phyloP scores from a whole-genome alignment of 2,888 invertebrate species.

The Archips crataeganus region DNA sequence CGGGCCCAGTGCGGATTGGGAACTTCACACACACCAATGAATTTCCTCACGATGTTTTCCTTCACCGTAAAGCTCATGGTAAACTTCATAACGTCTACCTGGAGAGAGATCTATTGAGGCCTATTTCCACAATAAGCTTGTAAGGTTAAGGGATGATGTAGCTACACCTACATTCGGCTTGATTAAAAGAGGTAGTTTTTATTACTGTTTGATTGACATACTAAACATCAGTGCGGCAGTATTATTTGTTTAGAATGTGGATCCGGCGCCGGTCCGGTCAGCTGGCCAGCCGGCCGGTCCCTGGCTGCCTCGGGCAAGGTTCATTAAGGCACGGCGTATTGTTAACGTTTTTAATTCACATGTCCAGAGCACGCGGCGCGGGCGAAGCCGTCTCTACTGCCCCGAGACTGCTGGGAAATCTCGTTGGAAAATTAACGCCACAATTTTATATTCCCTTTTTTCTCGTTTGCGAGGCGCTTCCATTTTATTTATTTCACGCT shows the following conservation, averaged over 20 bases:
- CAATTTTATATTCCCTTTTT: conserved; percentile 74
- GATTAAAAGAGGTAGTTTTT: background rate
- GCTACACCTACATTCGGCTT: background rate
- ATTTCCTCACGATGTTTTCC: too few species aligned
- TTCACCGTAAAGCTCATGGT: too few species aligned
- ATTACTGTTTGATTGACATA: background rate
- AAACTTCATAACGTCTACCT: too few species aligned
- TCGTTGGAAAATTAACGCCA: conserved; percentile 84
- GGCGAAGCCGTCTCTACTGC: conserved; percentile 54
- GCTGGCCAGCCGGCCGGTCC: conserved; percentile 45
- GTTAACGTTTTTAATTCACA: conserved; percentile 85
- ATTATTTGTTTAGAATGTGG: conserved; percentile 5
- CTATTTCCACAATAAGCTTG: too few species aligned
- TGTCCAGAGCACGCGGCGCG: conserved; percentile 80
- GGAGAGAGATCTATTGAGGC: too few species aligned
- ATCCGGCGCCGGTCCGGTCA: conserved; percentile 26
- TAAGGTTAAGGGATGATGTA: too few species aligned
- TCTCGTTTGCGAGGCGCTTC: conserved; percentile 73
- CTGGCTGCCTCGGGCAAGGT: conserved; percentile 55
- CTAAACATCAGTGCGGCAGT: background rate
- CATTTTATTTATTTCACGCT: conserved; percentile 82
- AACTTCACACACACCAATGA: too few species aligned
- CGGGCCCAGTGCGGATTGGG: too few species aligned
- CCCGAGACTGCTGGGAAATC: conserved; percentile 80
- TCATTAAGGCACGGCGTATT: conserved; percentile 81